Evolutionary conservation across 2,888 invertebrate genomes (phyloP).

Genomic region (Aphodius sticticus): DNA sequence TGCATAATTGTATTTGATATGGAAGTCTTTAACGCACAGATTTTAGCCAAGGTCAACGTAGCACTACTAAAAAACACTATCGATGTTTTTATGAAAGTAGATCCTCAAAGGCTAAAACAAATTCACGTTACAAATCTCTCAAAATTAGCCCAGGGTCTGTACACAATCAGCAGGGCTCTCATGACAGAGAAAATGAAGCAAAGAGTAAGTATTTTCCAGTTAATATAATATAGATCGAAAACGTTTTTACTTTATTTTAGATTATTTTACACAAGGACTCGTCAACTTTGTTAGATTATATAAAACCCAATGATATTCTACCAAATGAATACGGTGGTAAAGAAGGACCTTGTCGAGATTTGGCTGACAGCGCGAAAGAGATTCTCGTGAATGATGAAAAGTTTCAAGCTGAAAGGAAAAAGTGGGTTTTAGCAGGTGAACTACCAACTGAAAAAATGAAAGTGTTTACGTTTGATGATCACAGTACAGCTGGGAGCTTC

Average conservation of each 20-base stretch:
- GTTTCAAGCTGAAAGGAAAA: background rate
- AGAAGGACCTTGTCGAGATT: background rate
- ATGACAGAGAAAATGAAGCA: background rate
- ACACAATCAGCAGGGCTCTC: background rate
- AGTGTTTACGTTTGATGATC: background rate
- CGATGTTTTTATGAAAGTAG: background rate
- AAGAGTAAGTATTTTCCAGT: background rate
- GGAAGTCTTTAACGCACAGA: no score
- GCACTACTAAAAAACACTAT: background rate
- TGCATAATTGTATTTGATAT: no score
- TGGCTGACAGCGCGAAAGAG: background rate
- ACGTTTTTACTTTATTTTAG: background rate
- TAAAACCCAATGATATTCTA: background rate
- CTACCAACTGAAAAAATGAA: background rate
- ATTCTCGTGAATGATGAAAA: background rate
- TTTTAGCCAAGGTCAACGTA: background rate
- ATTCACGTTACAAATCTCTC: background rate
- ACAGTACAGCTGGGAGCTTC: background rate
- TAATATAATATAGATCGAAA: background rate
- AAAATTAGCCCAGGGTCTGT: background rate
- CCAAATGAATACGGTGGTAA: background rate
- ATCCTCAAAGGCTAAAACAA: background rate
- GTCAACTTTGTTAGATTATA: background rate
- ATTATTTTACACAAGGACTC: background rate
- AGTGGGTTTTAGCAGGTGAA: background rate